Evolutionary conservation across 2,888 invertebrate species (phyloP).

Genomic region (Arge pagana): DNA sequence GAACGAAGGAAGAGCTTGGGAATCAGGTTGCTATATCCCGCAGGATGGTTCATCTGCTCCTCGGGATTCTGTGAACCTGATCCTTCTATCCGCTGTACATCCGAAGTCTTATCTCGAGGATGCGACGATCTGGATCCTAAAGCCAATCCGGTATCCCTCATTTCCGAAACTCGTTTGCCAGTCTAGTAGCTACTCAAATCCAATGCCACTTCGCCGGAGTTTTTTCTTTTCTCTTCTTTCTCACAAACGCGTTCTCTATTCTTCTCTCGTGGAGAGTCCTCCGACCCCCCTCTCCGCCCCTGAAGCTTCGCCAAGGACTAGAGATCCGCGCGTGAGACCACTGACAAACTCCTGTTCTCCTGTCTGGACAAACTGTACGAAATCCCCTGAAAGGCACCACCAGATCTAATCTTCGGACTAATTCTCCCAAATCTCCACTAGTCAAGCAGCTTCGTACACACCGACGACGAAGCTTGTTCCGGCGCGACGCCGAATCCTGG

Average conservation of each 20-base stretch:
- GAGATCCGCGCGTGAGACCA: slow-evolving; percentile 15
- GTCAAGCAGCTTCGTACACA: too few relatives aligned
- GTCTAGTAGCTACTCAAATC: too few relatives aligned
- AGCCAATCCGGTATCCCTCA: slow-evolving; percentile 12
- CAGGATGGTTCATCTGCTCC: slow-evolving; percentile 18
- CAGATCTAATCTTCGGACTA: slow-evolving; percentile 1
- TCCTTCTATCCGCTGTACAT: slow-evolving; percentile 43
- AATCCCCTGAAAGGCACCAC: slow-evolving; percentile 32
- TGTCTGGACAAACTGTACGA: slow-evolving; percentile 38
- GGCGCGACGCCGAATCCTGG: too few relatives aligned
- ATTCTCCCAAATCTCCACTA: too few relatives aligned
- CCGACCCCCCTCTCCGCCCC: neutral
- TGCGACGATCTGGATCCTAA: slow-evolving; percentile 15
- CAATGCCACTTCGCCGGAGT: too few relatives aligned
- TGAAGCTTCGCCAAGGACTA: neutral
- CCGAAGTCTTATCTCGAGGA: slow-evolving; percentile 40
- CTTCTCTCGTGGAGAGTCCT: too few relatives aligned
- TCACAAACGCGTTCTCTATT: too few relatives aligned
- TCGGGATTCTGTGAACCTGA: slow-evolving; percentile 45
- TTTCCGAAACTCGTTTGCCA: too few relatives aligned
- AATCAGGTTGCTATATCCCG: slow-evolving; percentile 45
- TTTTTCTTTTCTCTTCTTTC: too few relatives aligned
- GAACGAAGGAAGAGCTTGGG: slow-evolving; percentile 41
- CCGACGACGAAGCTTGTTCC: too few relatives aligned
- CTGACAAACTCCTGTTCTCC: slow-evolving; percentile 38